These are phyloP conservation scores for Phyllotis vaccarum DNA, from an alignment of 2,797 vertebrate species.

Conservation along the genomic window DNA sequence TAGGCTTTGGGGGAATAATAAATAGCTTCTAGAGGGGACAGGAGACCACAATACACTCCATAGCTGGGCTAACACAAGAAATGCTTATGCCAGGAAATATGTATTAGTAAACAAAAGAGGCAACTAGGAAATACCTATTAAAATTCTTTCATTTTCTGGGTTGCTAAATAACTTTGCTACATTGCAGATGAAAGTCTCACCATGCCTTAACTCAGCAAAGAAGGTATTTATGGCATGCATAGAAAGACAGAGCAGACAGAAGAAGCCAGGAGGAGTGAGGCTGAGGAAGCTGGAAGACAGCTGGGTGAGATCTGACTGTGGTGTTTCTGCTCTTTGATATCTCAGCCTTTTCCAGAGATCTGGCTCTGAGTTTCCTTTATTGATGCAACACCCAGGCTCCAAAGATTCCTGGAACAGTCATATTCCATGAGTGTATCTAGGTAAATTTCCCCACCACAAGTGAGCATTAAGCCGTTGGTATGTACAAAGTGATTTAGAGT, in stretches of 20 bases:
- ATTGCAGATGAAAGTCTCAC: not conserved
- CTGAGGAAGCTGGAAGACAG: too few relatives aligned
- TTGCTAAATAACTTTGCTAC: not conserved
- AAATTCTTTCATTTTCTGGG: not conserved
- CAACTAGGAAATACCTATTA: not conserved
- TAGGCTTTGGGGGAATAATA: rapidly evolving
- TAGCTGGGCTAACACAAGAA: rapidly evolving
- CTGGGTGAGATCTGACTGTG: too few relatives aligned
- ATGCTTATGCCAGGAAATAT: not conserved
- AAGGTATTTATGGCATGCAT: too few relatives aligned
- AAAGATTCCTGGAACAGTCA: not conserved
- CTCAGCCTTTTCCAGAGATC: too few relatives aligned
- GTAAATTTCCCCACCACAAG: not conserved
- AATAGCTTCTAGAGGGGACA: rapidly evolving
- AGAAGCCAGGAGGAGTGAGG: too few relatives aligned
- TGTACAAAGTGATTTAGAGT: slow-evolving; percentile 9
- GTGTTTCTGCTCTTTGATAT: too few relatives aligned
- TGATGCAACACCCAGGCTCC: too few relatives aligned
- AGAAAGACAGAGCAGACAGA: too few relatives aligned
- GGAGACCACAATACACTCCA: rapidly evolving
- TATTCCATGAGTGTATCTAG: not conserved
- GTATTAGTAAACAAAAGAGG: not conserved
- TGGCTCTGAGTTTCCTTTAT: too few relatives aligned
- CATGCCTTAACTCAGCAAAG: too few relatives aligned
- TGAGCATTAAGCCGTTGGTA: not conserved